Evolutionary conservation across 2,113 vertebrate species (phyloP).

Genomic region (Pachypanchax playfairii): DNA sequence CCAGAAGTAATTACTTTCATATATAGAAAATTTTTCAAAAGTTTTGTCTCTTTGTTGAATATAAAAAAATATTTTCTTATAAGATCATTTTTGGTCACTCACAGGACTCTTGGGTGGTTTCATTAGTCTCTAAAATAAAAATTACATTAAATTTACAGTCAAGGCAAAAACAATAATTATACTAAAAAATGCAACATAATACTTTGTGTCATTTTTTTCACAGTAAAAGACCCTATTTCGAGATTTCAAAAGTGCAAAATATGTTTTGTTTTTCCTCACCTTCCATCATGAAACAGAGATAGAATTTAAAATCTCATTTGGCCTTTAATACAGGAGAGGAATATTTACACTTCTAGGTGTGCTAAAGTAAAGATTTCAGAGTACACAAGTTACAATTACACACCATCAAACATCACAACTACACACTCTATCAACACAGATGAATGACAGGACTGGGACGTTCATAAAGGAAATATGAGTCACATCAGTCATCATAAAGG

Average conservation of each 20-base stretch:
- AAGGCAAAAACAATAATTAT: no score
- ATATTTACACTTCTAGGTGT: conserved; percentile 17
- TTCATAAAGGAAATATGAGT: background rate
- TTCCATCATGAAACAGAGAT: conserved; percentile 1
- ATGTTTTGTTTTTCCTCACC: background rate
- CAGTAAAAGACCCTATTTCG: no score
- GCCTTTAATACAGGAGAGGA: conserved; percentile 19
- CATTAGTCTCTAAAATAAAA: no score
- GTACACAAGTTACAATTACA: no score
- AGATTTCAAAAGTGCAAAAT: no score
- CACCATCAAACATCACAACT: conserved; percentile 50
- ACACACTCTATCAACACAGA: conserved; percentile 41
- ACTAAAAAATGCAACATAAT: background rate
- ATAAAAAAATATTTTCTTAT: conserved; percentile 19
- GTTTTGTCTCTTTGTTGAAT: conserved; percentile 24
- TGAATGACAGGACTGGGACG: conserved; percentile 21
- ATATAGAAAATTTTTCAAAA: conserved; percentile 31
- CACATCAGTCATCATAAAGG: conserved; percentile 1
- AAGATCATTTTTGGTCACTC: no score
- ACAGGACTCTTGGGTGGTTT: background rate
- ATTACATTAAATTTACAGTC: no score
- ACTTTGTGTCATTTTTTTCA: background rate
- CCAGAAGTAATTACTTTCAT: conserved; percentile 35
- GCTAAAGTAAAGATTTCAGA: conserved; percentile 33
- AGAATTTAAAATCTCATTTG: conserved; percentile 33